Conservation (phyloP, 2,797 vertebrate species). For the Triplophysa bombifrons region DNA sequence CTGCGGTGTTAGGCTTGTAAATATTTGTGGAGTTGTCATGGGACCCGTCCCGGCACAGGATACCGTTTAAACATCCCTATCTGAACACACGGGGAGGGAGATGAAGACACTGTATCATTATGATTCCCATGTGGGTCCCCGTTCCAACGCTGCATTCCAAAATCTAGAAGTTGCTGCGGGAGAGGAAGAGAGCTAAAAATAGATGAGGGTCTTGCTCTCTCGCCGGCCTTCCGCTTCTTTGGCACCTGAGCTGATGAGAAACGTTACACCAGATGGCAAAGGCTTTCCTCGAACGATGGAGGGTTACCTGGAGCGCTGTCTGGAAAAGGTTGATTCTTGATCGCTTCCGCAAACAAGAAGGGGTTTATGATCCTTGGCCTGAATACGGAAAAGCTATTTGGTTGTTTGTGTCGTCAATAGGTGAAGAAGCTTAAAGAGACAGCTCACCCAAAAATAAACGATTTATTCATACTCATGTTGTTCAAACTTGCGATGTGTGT, state of each 20-base stretch:
- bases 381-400: conserved; percentile 20
- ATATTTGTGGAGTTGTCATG: conserved; percentile 86
- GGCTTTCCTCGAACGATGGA: conserved; percentile 49
- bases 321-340: conserved; percentile 62
- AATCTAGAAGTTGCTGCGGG: conserved; percentile 63
- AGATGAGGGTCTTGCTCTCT: conserved; percentile 46
- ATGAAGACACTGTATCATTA: conserved; percentile 76
- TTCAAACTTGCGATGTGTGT: too few species aligned
- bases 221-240: conserved; percentile 42
- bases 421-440: neutral
- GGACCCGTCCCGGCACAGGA: conserved; percentile 77
- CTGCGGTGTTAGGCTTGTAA: conserved; percentile 72
- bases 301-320: conserved; percentile 46
- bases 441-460: too few species aligned
- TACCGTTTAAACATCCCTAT: conserved; percentile 83
- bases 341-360: conserved; percentile 64
- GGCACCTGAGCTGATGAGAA: conserved; percentile 55
- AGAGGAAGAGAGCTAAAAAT: conserved; percentile 69
- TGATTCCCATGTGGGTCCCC: conserved; percentile 73
- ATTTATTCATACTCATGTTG: too few species aligned
- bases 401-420: conserved; percentile 3
- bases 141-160: conserved; percentile 72
- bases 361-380: conserved; percentile 20
- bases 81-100: conserved; percentile 68
- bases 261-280: conserved; percentile 39